Percentiles rank a stretch among this genome's conserved stretches.
Conservation (phyloP, 2,797 vertebrate genomes). For the Anniella stebbinsi region DNA sequence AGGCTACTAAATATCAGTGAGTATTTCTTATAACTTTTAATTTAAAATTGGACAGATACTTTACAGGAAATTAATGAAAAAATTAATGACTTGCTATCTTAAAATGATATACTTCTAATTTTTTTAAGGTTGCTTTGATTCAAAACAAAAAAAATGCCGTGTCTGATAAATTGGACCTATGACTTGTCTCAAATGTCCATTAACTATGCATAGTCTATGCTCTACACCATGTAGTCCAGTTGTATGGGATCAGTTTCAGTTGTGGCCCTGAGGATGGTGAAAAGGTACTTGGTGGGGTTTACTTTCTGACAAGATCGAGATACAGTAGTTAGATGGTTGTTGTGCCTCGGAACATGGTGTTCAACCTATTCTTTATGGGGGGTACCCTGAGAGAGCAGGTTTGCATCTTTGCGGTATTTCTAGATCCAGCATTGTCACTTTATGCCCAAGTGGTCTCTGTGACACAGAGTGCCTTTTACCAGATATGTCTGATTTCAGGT, state of each 20-base stretch:
- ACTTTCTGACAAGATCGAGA: background rate
- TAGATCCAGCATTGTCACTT: background rate
- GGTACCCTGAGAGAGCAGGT: background rate
- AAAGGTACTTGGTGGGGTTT: background rate
- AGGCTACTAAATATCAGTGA: conserved; percentile 15
- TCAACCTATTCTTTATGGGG: background rate
- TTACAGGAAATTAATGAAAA: background rate
- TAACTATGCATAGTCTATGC: background rate
- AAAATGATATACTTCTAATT: background rate
- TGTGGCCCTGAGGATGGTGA: background rate
- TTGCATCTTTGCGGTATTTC: background rate
- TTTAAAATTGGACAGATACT: background rate
- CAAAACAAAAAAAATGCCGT: background rate
- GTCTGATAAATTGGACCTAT: background rate
- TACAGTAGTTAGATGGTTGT: background rate
- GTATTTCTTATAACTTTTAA: background rate
- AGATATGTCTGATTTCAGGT: background rate
- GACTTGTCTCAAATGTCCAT: background rate
- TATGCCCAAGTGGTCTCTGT: background rate
- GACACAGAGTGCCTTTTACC: background rate
- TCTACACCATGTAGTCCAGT: background rate
- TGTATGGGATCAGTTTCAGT: background rate
- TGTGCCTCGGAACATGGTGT: background rate
- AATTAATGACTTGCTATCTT: background rate
- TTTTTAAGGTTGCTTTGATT: background rate